phyloP scores from a whole-genome alignment of 1,140 invertebrate species.

The Papilio xuthus region DNA sequence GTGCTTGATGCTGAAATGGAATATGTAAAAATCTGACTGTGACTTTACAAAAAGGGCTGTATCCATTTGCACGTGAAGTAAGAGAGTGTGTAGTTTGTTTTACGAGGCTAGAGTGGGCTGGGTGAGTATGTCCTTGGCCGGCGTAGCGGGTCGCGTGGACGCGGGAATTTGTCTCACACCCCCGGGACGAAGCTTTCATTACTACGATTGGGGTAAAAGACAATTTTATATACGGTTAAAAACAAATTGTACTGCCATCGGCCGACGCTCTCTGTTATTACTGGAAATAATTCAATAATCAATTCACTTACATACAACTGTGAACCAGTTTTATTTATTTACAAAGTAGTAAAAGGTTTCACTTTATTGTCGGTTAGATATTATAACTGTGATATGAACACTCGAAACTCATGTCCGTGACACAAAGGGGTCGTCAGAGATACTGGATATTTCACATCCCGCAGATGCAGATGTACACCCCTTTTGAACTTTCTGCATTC shows the following conservation, averaged over 20 bases:
- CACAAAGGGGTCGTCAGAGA: no score
- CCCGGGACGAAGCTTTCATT: conserved; percentile 50
- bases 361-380: neutral
- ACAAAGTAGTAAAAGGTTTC: neutral
- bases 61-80: neutral
- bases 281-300: neutral
- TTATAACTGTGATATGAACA: neutral
- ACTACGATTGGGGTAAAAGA: conserved; percentile 50
- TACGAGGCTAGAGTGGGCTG: conserved; percentile 28
- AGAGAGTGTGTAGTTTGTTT: conserved; percentile 35
- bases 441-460: no score
- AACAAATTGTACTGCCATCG: conserved; percentile 23
- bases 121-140: conserved; percentile 32
- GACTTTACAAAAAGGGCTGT: no score
- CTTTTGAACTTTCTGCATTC: no score
- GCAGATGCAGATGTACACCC: no score
- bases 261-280: neutral
- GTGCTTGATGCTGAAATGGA: no score
- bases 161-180: conserved; percentile 42
- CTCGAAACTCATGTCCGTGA: no score
- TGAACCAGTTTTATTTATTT: neutral
- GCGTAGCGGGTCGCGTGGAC: conserved; percentile 44
- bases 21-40: no score
- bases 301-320: neutral
- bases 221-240: conserved; percentile 51